Evolutionary conservation across 2,888 invertebrate species (phyloP).

Genomic region (Helobdella robusta): DNA sequence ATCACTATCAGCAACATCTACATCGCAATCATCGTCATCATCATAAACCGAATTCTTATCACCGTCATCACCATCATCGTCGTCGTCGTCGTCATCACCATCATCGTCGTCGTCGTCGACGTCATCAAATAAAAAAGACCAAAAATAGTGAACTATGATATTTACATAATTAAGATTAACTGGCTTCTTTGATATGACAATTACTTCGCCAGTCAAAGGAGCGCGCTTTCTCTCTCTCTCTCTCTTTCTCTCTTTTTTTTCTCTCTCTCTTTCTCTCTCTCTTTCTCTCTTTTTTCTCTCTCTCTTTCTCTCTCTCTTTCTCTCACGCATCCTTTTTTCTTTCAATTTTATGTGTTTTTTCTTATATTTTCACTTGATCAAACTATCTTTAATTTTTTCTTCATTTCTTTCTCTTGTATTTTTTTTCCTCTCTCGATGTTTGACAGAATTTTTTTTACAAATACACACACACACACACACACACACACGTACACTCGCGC

Average conservation of each 20-base stretch:
- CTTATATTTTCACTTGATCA: background rate
- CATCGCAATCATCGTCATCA: slow-evolving; percentile 13
- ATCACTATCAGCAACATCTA: slow-evolving; percentile 7
- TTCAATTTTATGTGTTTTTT: background rate
- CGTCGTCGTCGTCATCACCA: background rate
- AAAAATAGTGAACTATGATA: background rate
- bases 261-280: background rate
- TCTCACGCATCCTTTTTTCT: slow-evolving; percentile 11
- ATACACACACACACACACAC: slow-evolving; percentile 3
- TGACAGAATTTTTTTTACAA: too few relatives aligned
- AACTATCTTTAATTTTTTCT: too few relatives aligned
- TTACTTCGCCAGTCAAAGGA: too few relatives aligned
- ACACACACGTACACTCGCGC: background rate
- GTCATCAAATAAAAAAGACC: background rate
- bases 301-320: background rate
- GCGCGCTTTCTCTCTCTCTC: background rate
- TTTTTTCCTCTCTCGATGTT: too few relatives aligned
- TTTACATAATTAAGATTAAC: background rate
- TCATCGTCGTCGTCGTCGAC: slow-evolving; percentile 6
- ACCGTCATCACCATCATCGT: slow-evolving; percentile 11
- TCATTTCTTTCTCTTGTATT: too few relatives aligned
- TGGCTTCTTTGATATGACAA: too few relatives aligned
- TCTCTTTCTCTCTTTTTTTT: background rate
- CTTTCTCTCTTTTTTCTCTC: background rate
- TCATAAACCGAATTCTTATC: slow-evolving; percentile 1